Percentiles rank a stretch among this genome's conserved stretches.
Evolutionary conservation across 2,888 invertebrate species (phyloP).

Genomic region (Entomobrya proxima): DNA sequence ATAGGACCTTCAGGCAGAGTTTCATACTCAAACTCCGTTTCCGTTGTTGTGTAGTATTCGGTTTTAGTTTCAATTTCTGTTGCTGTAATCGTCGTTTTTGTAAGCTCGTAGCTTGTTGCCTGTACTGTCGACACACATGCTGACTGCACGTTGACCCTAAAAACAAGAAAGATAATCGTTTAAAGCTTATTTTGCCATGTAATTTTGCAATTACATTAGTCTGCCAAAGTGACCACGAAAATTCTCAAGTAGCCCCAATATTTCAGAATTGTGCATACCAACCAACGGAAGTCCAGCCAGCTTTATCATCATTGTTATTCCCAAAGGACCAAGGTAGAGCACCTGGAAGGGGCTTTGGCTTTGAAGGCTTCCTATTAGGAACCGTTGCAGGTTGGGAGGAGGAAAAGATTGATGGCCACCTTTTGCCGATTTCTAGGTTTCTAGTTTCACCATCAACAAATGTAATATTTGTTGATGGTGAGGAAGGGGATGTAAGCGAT

Average conservation of each 20-base stretch:
- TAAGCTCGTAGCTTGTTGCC: background rate
- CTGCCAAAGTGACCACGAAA: background rate
- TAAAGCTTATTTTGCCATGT: background rate
- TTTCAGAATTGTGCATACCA: background rate
- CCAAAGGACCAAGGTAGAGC: no score
- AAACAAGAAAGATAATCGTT: background rate
- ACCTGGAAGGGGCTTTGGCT: background rate
- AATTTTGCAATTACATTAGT: background rate
- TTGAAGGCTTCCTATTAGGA: conserved; percentile 6
- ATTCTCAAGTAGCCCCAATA: background rate
- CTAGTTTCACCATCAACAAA: background rate
- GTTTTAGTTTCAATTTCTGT: background rate
- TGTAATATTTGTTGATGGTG: no score
- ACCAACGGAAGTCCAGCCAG: conserved; percentile 5
- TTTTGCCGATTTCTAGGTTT: background rate
- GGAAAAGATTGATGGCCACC: background rate
- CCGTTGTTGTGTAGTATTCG: background rate
- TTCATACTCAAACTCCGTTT: no score
- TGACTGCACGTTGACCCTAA: conserved; percentile 2
- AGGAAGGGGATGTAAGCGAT: no score
- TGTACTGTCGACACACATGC: background rate
- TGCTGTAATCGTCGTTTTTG: background rate
- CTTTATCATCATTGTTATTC: background rate
- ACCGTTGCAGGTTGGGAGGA: background rate
- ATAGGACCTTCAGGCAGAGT: no score